Base-by-base conservation (phyloP, 2,888 invertebrate genomes). In the Phrixothrix hirtus region DNA sequence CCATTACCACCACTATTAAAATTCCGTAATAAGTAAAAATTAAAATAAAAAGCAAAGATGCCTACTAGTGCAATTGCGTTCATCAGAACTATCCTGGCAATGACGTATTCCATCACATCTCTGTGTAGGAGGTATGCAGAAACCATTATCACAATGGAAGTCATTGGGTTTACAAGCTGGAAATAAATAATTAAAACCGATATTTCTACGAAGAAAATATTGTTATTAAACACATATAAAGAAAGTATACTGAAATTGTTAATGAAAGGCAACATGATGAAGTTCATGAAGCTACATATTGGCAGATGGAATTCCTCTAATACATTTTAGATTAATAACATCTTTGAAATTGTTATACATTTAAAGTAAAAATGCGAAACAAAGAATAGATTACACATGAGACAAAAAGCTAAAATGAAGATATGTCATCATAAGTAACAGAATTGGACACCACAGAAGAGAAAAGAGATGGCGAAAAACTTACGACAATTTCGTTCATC, bases 401-500 rank as follows among this genome's bases (percentile, higher is more conserved):
- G 7, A 7, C 21, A 7, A 21, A 21, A 21, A 21, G 21, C 7
- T 21, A 21, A 21, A 21, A 21, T 21, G 21, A 21, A 21, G 17
- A 38, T 54, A 15, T 50, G 44, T 44, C 7, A 43, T 31, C 50
- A 43, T 25, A 38, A 36, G 16, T n/a, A 50, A 31, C 37, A 51
- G 41, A 42, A 43, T 35, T 12, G 39, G 30, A 49, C 45, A 34
- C 11, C 55, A 55, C 49, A 49, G 16, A 38, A 31, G 17, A 45
- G 11, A 32, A 46, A 29, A 31, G 44, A 30, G 26, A 11, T 35
- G 25, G 43, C 30, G 14, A 14, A 39, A 44, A 44, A 86, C 86
- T 86, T 86, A 87, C 87, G 83, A 81, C 89, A 90, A 71, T 83
- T 80, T 65, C 63, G 61, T 61, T 86, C 86, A 64, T 86, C 86